phyloP scores from a whole-genome alignment of 2,797 vertebrate species.

The Falco biarmicus region DNA sequence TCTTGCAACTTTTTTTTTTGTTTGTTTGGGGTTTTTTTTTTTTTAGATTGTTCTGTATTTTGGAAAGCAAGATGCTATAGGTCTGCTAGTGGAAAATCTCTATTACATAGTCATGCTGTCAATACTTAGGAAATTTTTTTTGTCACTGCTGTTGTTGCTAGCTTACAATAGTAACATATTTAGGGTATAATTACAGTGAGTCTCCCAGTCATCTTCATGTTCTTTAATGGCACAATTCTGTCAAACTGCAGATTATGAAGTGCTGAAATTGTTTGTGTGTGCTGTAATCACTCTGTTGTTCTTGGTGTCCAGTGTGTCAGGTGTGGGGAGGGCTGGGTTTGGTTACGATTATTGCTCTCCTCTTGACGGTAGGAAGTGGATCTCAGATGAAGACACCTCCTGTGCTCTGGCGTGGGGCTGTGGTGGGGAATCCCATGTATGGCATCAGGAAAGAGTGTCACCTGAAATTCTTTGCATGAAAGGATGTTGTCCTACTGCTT shows the following conservation, averaged over 20 bases:
- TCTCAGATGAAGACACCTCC: not conserved
- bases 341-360: not conserved
- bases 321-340: not conserved
- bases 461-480: not conserved
- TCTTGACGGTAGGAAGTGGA: not conserved
- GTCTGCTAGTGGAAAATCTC: constrained; percentile 16
- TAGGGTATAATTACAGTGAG: constrained; percentile 5
- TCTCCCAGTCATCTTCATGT: constrained; percentile 1
- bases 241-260: not conserved
- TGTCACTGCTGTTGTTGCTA: not conserved
- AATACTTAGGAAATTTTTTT: not conserved
- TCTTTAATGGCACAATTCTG: constrained; percentile 17
- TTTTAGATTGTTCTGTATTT: not conserved
- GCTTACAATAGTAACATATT: constrained; percentile 1
- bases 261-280: not conserved
- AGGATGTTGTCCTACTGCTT: not conserved
- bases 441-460: not conserved
- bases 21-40: not conserved
- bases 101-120: not conserved
- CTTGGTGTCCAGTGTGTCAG: not conserved
- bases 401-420: not conserved
- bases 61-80: not conserved
- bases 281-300: not conserved
- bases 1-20: not conserved
- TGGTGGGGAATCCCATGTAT: not conserved